These are phyloP conservation scores for Paracentrotus lividus DNA, from an alignment of 53 echinoderm and acorn worm species.

Conservation along the genomic window DNA sequence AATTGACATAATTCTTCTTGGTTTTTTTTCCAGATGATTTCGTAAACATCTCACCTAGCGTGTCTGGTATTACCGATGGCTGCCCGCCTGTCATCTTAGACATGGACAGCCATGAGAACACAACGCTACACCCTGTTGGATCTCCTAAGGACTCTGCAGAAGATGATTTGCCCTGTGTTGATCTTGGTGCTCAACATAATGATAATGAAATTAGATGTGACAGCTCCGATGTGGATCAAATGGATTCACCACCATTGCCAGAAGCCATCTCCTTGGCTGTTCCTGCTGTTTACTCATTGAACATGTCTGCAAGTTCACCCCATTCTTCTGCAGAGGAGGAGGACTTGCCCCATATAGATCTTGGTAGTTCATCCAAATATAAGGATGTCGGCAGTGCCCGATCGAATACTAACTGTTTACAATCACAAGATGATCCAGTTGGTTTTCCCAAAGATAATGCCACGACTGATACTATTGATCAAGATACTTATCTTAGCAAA, in stretches of 20 bases:
- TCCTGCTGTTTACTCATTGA: too few species aligned
- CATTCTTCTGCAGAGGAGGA: too few species aligned
- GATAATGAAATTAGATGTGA: not conserved
- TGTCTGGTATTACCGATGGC: not conserved
- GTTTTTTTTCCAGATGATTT: constrained; percentile 49
- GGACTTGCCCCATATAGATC: too few species aligned
- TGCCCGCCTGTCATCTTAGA: not conserved
- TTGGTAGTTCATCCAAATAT: too few species aligned
- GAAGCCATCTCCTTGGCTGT: not conserved
- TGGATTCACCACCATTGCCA: not conserved
- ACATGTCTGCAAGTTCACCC: constrained; percentile 10
- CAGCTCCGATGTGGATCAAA: not conserved
- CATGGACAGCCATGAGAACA: not conserved
- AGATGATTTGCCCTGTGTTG: not conserved
- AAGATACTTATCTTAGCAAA: not conserved
- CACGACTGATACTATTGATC: too few species aligned
- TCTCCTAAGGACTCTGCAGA: not conserved
- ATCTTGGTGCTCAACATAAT: not conserved
- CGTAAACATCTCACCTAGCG: not conserved
- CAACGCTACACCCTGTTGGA: not conserved
- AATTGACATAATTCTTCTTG: not conserved
- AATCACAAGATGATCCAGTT: not conserved
- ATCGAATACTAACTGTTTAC: too few species aligned
- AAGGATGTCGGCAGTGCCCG: too few species aligned
- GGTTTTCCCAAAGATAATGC: not conserved